Evolutionary conservation across 1,140 invertebrate genomes (phyloP).

Genomic region (Papilio polytes): DNA sequence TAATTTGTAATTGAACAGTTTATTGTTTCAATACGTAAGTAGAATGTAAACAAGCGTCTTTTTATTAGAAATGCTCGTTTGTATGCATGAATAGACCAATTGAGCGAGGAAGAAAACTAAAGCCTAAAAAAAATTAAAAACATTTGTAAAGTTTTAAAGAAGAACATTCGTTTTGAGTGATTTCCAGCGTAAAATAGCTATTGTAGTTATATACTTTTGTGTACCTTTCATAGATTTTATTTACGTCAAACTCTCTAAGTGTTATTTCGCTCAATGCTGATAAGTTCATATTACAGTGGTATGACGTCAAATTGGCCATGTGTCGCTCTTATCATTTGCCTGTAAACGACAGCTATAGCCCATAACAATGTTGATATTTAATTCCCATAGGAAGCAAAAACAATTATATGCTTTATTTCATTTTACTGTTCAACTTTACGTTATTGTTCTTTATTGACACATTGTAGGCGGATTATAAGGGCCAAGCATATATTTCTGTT

Average conservation of each 20-base stretch:
- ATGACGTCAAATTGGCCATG: conserved; percentile 38
- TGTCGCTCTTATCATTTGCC: conserved; percentile 8
- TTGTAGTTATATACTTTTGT: too few species aligned
- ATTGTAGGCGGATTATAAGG: conserved; percentile 54
- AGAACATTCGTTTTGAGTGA: not conserved
- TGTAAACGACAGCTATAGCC: not conserved
- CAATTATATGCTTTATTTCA: conserved; percentile 25
- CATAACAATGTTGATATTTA: conserved; percentile 17
- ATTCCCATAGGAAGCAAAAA: not conserved
- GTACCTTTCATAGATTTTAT: not conserved
- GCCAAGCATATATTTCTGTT: conserved; percentile 36
- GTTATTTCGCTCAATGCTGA: conserved; percentile 3
- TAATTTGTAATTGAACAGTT: conserved; percentile 36
- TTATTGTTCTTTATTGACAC: conserved; percentile 47
- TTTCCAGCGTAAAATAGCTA: not conserved
- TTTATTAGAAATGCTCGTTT: conserved; percentile 40
- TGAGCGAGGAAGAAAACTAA: not conserved
- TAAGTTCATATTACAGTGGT: conserved; percentile 19
- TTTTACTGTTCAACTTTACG: conserved; percentile 28
- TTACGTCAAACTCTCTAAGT: not conserved
- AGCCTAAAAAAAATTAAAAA: not conserved
- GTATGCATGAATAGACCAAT: conserved; percentile 34
- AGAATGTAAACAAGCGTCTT: conserved; percentile 1
- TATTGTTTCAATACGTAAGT: conserved; percentile 20
- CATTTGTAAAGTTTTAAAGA: too few species aligned